These are phyloP conservation scores for Pseudonaja textilis DNA, from an alignment of 2,113 vertebrate genomes.

Conservation along the genomic window DNA sequence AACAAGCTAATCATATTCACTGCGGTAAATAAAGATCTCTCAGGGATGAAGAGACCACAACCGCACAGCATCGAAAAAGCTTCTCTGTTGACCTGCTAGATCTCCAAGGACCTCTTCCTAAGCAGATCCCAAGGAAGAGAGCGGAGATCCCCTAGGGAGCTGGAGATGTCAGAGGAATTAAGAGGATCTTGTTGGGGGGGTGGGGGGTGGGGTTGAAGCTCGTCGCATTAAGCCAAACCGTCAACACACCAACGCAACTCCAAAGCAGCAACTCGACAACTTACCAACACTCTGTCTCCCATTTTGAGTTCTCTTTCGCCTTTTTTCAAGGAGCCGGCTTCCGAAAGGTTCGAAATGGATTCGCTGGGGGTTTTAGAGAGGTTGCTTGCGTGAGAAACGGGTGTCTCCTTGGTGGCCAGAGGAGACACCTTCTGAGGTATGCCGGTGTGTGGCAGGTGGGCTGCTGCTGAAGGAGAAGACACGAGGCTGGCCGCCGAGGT, in stretches of 20 bases:
- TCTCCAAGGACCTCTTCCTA: background rate
- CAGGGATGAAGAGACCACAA: no score
- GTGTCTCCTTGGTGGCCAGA: conserved; percentile 65
- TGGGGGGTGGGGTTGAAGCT: background rate
- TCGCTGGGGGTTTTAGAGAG: conserved; percentile 87
- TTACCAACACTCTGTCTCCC: conserved; percentile 94
- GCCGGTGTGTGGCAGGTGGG: conserved; percentile 48
- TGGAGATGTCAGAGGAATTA: background rate
- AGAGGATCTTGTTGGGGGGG: background rate
- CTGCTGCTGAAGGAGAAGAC: conserved; percentile 53
- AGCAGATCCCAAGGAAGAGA: background rate
- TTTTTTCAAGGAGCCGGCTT: conserved; percentile 92
- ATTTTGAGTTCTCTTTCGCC: conserved; percentile 95
- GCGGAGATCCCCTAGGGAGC: background rate
- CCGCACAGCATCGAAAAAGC: no score
- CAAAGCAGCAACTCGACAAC: conserved; percentile 16
- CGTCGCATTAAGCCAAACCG: background rate
- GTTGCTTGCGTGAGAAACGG: conserved; percentile 76
- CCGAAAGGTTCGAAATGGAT: conserved; percentile 93
- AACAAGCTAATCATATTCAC: background rate
- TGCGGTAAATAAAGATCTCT: no score
- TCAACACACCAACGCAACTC: background rate
- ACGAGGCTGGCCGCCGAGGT: conserved; percentile 62
- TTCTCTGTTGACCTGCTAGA: background rate
- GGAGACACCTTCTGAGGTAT: conserved; percentile 63